Evolutionary conservation across 2,113 vertebrate species (phyloP), one percentile per base, ranked within the genome.

Genomic region (Peromyscus maniculatus): DNA sequence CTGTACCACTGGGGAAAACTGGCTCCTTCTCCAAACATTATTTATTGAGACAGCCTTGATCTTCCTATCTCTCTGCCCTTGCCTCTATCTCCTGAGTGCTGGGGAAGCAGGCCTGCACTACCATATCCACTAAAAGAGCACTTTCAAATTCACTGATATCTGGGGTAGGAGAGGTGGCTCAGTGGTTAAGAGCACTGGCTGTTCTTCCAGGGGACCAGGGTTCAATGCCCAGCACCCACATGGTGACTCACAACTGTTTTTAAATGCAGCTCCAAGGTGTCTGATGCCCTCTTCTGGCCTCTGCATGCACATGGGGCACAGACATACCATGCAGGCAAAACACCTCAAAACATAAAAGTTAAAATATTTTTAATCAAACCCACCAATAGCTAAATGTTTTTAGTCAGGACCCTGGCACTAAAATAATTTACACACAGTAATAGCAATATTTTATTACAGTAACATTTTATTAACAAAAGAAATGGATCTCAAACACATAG

Each of bases 391-490:
- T 75, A 55, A 46, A 90, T 80, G 26, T 92, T 87, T 87, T 74
- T 67, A 94, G 49, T 94, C 31, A 92, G 84, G 88, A 86, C 43
- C 7, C 62, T 43, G 62, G 64, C 10, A 90, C 28, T 82, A 93
- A 96, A 96, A 91, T 97, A 93, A 97, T 66, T 93, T 71, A 94
- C 67, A 97, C 91, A 96, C 89, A 94, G 46, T 57, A 74, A 33
- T 52, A 94, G 52, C 52, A 74, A 33, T 52, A 57, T 91, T 95
- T 89, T 87, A 91, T 93, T 88, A 94, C 5, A 78, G 21, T 91
- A 94, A 91, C 86, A 95, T 75, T 98, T 98, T 98, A 98, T 98
- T 97, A 87, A 72, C 28, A 96, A 96, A 97, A 77, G 55, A 95
- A 93, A 92, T 94, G 74, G 22, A 94, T 94, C 62, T 83, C 84